Percentiles rank a stretch among this genome's conserved stretches.
These are phyloP conservation scores for Mythimna albipuncta DNA, from an alignment of 2,888 invertebrate species.

Conservation along the genomic window DNA sequence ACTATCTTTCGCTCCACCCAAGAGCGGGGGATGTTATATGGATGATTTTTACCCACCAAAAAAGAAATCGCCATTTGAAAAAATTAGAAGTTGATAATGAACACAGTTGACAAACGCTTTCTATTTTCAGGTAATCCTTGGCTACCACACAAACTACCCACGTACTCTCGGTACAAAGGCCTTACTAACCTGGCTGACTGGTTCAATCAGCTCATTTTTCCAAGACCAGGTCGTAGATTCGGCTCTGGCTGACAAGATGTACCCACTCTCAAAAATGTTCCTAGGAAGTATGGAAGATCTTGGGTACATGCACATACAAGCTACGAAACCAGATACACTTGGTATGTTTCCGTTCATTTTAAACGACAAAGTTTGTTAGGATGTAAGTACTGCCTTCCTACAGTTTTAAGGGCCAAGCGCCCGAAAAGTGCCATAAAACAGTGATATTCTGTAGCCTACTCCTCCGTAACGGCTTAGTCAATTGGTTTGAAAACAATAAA, in stretches of 20 bases:
- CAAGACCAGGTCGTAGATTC: slow-evolving; percentile 37
- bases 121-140: slow-evolving; percentile 45
- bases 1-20: no score
- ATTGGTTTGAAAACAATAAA: no score
- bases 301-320: slow-evolving; percentile 60
- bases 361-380: no score
- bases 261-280: slow-evolving; percentile 40
- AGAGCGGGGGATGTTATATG: no score
- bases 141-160: slow-evolving; percentile 57
- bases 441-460: no score
- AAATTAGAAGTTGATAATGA: background rate
- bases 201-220: slow-evolving; percentile 29
- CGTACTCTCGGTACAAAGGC: slow-evolving; percentile 8
- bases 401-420: no score
- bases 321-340: slow-evolving; percentile 60
- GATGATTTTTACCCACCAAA: no score
- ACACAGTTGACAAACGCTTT: background rate
- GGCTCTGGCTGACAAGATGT: slow-evolving; percentile 42
- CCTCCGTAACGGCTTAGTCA: no score
- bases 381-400: no score
- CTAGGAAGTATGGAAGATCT: slow-evolving; percentile 3
- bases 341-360: slow-evolving; percentile 37
- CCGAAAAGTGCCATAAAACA: no score
- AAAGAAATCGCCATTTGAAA: background rate
- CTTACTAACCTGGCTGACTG: slow-evolving; percentile 28